Percentiles rank a stretch among this genome's conserved stretches.
Evolutionary conservation across 2,113 vertebrate species (phyloP).

Genomic region (Cinclus cinclus): DNA sequence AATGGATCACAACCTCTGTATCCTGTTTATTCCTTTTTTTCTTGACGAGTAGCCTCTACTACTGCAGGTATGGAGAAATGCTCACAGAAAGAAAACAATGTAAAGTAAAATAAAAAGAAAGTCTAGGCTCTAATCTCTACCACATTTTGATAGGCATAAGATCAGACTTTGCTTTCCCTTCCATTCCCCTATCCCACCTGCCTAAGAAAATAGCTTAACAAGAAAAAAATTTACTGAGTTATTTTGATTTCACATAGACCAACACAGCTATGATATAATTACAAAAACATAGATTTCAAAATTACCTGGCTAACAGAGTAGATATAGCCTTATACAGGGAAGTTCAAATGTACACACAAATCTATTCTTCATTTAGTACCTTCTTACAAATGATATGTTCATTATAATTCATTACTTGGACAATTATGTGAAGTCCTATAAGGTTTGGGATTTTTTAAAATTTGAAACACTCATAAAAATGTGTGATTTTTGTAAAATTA

Average conservation of each 20-base stretch:
- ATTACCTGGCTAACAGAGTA: neutral
- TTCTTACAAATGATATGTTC: neutral
- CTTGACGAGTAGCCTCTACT: neutral
- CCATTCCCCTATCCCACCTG: fast-evolving
- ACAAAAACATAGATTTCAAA: neutral
- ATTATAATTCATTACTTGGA: neutral
- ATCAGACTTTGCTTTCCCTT: neutral
- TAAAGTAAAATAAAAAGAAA: neutral
- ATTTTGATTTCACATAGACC: neutral
- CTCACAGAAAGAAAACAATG: neutral
- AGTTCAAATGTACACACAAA: neutral
- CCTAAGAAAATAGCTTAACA: neutral
- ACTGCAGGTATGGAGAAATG: neutral
- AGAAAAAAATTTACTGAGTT: neutral
- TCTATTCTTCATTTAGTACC: neutral
- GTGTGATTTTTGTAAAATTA: neutral
- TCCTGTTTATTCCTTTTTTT: neutral
- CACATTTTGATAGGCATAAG: neutral
- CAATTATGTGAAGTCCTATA: neutral
- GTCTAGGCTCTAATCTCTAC: neutral
- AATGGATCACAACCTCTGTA: neutral
- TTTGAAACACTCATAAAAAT: neutral
- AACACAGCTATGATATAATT: neutral
- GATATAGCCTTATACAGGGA: neutral
- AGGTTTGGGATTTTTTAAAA: fast-evolving